phyloP scores from a whole-genome alignment of 2,113 vertebrate genomes.

The Alethe castanea region DNA sequence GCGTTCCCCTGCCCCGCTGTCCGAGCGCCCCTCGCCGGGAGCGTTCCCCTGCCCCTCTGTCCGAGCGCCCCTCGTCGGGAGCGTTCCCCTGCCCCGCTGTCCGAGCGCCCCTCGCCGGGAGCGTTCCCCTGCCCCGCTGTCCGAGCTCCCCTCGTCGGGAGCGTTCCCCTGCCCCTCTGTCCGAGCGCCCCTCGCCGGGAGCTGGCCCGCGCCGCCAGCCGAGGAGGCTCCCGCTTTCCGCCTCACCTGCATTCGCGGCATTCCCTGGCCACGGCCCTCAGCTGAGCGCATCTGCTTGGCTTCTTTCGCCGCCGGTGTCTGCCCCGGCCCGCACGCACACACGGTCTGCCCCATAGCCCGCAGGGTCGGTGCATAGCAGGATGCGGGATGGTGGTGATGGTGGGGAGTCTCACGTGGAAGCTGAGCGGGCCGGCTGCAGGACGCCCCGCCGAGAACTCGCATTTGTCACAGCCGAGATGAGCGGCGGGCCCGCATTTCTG shows the following conservation, averaged over 20 bases:
- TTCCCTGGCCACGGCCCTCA: fast-evolving
- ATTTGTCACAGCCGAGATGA: fast-evolving
- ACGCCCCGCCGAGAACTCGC: fast-evolving
- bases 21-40: too few species aligned
- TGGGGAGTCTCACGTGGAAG: not conserved
- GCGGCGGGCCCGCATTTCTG: not conserved
- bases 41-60: too few species aligned
- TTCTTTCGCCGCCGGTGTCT: fast-evolving
- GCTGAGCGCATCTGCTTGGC: fast-evolving
- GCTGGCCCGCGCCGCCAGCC: fast-evolving
- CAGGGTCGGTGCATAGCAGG: too few species aligned
- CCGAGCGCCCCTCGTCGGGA: not conserved
- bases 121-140: too few species aligned
- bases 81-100: too few species aligned
- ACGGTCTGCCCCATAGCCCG: not conserved
- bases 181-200: fast-evolving
- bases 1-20: too few species aligned
- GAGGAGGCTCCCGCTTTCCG: not conserved
- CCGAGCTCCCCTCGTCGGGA: not conserved
- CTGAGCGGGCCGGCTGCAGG: not conserved
- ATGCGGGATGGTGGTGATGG: not conserved
- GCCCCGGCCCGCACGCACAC: not conserved
- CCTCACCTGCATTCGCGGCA: not conserved
- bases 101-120: fast-evolving
- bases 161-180: too few species aligned